Base-by-base conservation (phyloP, 2,797 vertebrate genomes). In the Philypnodon macrostomus region DNA sequence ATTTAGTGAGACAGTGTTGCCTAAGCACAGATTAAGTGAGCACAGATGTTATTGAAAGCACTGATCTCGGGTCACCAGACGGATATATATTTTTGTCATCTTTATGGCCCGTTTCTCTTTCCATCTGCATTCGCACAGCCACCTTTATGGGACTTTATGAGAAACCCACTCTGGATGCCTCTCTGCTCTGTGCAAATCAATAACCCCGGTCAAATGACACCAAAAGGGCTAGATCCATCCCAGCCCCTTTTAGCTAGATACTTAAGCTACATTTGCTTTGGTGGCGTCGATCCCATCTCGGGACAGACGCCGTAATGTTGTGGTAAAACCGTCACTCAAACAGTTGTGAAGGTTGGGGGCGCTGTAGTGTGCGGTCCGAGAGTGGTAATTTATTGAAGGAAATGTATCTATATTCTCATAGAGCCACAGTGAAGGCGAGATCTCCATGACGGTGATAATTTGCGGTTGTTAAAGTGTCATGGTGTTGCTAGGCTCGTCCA, bases 381-480 rank as follows among this genome's bases (percentile, higher is more conserved):
- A 37, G 41, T 18, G 35, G 61, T 73, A 79, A 96, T 95, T 95
- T 94, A 97, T 92, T 87, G 92, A 92, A 85, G 90, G 90, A 92
- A 96, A 93, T 88, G 87, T 91, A 91, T 93, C 91, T 92, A 87
- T 95, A 92, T 91, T 93, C 90, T 91, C 90, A 80, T 88, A 86
- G 87, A 87, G 84, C 83, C 85, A 81, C 82, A 67, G 91, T 81
- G 93, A 92, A 92, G 92, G 90, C 77, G 73, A 90, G 91, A 90
- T 90, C 93, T 93, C 90, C 91, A 91, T 91, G 87, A 86, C 79
- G 85, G 89, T 92, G 93, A 93, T 94, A 93, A 94, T 95, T 96
- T 83, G 91, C 87, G 88, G 93, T 92, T 92, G 91, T 91, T 90
- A 91, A 95, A 94, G 90, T 94, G 93, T 95, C 94, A 94, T 87